Base-by-base conservation (phyloP, 2,888 invertebrate species). In the Standfussiana lucernea region DNA sequence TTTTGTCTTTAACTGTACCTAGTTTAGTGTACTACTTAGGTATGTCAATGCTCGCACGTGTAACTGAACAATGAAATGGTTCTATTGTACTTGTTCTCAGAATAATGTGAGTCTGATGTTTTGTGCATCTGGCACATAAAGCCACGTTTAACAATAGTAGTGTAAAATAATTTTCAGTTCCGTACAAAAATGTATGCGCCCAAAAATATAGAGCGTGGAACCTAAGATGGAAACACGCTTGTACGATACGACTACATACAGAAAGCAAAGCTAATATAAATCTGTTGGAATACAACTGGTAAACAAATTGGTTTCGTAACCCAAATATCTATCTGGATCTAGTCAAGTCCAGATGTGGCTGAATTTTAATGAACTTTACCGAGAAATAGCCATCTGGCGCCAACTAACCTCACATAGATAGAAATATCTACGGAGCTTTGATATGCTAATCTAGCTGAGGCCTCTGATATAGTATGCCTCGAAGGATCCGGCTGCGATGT, bases 281-380 rank as follows among this genome's bases (percentile, higher is more conserved):
- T n/a, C n/a, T n/a, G n/a, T n/a, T 56, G 53, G n/a, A 28, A 15
- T 56, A 4, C 18, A 28, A 28, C 53, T 28, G 28, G 24, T 35
- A 62, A 69, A 42, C 28, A 2, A 6, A 3, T 32, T 21, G 18
- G n/a, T 18, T 71, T 8, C 24, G 24, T 32, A 42, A 62, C 11
- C 24, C 32, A 32, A 70, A 61, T 7, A 42, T 24, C 1, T 11
- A 2, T 15, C 28, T 70, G 24, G 42, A 21, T 42, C 24, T 62
- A 11, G 11, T 62, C 6, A 18, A 45, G n/a, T 21, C 7, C 64
- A 65, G 45, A 65, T 45, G 71, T 71, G 35, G 4, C 18, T 35
- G 21, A 71, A 71, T 65, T 45, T 71, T 21, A 65, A 45, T 71
- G 21, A 65, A 35, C 21, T 7, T 18, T 42, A 35, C 64, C n/a